phyloP scores from a whole-genome alignment of 2,113 vertebrate species.

The Entosphenus tridentatus region DNA sequence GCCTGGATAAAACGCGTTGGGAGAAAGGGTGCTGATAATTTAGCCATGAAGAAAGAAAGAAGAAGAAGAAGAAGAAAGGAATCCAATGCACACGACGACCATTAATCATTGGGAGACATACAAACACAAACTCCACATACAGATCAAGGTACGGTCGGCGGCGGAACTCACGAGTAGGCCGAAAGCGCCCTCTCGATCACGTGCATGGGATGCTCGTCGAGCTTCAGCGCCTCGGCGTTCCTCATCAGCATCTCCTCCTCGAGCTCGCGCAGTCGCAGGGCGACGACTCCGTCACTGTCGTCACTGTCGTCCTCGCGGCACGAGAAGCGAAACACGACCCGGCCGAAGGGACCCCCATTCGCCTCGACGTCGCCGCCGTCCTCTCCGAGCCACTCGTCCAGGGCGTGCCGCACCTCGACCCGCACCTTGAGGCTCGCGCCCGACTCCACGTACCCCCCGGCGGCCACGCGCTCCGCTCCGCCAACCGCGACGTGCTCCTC shows the following conservation, averaged over 20 bases:
- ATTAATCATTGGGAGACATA: no score
- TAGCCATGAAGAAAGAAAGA: no score
- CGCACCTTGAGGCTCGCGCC: conserved; percentile 34
- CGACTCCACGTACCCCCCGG: conserved; percentile 29
- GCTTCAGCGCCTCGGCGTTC: conserved; percentile 26
- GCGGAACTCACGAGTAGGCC: conserved; percentile 10
- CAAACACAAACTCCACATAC: no score
- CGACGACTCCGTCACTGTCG: no score
- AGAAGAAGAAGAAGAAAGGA: no score
- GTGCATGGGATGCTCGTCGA: conserved; percentile 15
- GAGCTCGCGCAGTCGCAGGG: conserved; percentile 16
- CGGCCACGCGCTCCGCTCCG: conserved; percentile 14
- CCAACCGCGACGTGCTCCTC: conserved; percentile 4
- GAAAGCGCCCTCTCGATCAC: conserved; percentile 17
- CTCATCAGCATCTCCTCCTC: conserved; percentile 25
- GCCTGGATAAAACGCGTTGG: no score
- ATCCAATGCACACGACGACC: no score
- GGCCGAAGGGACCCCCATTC: conserved; percentile 21
- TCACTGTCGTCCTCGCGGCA: conserved; percentile 12
- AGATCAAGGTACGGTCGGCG: no score
- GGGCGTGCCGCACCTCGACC: conserved; percentile 16
- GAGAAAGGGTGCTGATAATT: no score
- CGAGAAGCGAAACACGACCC: conserved; percentile 30
- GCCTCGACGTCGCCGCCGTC: background rate
- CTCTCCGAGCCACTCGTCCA: no score